A percentile compares a stretch with the other conserved stretches of the same genome.
phyloP scores from a whole-genome alignment of 2,888 invertebrate species.

The Carcina quercana region DNA sequence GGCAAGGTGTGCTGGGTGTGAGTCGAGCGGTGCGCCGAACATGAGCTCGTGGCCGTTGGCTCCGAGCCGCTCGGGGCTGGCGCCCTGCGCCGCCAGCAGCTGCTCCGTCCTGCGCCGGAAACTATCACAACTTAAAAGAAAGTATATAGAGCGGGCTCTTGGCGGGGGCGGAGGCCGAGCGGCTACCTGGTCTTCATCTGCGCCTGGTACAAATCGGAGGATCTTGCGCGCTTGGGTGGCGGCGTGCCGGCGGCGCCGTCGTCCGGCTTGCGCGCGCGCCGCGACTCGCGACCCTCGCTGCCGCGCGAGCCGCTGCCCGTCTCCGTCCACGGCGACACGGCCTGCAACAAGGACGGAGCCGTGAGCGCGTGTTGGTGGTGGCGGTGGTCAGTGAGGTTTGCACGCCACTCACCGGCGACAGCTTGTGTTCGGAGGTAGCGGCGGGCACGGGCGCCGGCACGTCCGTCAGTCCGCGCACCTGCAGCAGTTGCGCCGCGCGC shows the following conservation, averaged over 20 bases:
- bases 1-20: constrained; percentile 76
- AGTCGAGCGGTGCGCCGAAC: constrained; percentile 85
- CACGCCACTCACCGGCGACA: constrained; percentile 81
- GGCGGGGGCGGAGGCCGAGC: no score
- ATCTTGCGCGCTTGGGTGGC: constrained; percentile 81
- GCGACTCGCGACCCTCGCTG: constrained; percentile 57
- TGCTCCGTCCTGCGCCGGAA: constrained; percentile 65
- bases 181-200: constrained; percentile 71
- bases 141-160: no score
- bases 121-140: no score
- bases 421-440: constrained; percentile 76
- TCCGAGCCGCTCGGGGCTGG: constrained; percentile 76
- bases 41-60: constrained; percentile 80
- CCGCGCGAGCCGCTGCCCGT: constrained; percentile 59
- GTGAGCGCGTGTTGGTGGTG: background rate
- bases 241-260: constrained; percentile 69
- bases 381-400: background rate
- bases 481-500: constrained; percentile 89
- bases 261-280: constrained; percentile 69
- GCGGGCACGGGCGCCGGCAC: constrained; percentile 76
- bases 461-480: constrained; percentile 90
- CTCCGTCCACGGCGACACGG: constrained; percentile 67
- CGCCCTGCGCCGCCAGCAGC: constrained; percentile 51
- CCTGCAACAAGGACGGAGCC: no score
- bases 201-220: constrained; percentile 79